Base-by-base conservation (phyloP, 2,113 vertebrate genomes). In the Amblyornis subalaris region DNA sequence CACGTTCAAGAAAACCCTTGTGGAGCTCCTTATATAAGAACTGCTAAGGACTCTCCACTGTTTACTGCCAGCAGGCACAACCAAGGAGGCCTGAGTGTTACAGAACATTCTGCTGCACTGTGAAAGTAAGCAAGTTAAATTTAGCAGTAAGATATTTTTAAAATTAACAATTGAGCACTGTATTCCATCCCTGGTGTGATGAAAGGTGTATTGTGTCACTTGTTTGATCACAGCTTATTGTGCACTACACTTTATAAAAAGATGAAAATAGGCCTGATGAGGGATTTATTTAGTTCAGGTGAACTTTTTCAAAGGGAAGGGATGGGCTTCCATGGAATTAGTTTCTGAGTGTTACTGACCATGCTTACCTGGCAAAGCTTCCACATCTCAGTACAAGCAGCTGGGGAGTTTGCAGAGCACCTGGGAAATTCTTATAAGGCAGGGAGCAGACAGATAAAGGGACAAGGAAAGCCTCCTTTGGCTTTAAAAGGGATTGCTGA, bases 381-480 rank as follows among this genome's bases (percentile, higher is more conserved):
- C 26, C 0, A 4, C 29, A 74, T 50, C 25, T 93, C 54, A 57
- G 36, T 47, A 24, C 16, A 65, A 67, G 35, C 65, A 87, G 22
- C 47, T 71, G n/a, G 29, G 14, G 25, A 74, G 70, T 71, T 77
- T 64, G 23, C 36, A 58, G 38, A 80, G 36, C 42, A 54, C 8
- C 15, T 70, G 38, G 9, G 35, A 87, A 88, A 42, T 48, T 29
- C 40, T 67, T 66, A 4, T 1, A 42, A 58, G 35, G 38, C 33
- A 67, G 23, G 29, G 18, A 71, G 5, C 6, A n/a, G 16, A 22
- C 7, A 7, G 3, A 1, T 14, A 23, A 65, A 85, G 12, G 33
- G 26, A 12, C 0, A 4, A 47, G 20, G 31, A n/a, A 53, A 26
- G 5, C 13, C 10, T 45, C 12, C 3, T 33, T 18, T 25, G 5